phyloP scores from a whole-genome alignment of 2,113 vertebrate species.

The Crotalus helleri region DNA sequence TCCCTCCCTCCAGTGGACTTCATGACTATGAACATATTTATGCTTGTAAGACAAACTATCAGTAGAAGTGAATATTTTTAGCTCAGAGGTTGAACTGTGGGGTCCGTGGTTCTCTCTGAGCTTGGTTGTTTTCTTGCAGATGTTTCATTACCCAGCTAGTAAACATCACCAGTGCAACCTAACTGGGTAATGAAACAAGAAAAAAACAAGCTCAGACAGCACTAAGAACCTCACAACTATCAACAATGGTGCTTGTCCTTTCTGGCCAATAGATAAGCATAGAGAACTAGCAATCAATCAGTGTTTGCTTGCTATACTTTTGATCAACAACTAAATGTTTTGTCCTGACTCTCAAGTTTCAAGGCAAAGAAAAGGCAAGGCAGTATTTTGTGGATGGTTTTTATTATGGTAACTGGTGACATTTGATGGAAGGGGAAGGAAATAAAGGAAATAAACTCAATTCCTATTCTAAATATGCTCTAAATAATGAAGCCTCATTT shows the following conservation, averaged over 20 bases:
- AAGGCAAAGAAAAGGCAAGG: neutral
- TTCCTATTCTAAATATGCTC: neutral
- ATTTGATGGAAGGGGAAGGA: neutral
- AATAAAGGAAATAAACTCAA: neutral
- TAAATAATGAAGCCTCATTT: neutral
- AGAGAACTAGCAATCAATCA: neutral
- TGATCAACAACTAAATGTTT: neutral
- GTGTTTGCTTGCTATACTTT: neutral
- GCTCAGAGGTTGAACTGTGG: neutral
- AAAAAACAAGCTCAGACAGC: neutral
- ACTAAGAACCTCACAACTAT: neutral
- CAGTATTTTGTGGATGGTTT: neutral
- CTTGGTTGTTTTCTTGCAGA: neutral
- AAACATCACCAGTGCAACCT: neutral
- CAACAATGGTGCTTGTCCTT: neutral
- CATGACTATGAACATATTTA: neutral
- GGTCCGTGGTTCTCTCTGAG: neutral
- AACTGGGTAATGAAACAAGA: neutral
- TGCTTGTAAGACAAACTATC: neutral
- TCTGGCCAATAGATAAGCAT: neutral
- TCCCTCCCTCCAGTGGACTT: neutral
- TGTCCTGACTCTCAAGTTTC: neutral
- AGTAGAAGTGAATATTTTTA: neutral
- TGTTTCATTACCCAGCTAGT: neutral
- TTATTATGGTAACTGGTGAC: neutral